phyloP scores from a whole-genome alignment of 2,888 invertebrate genomes.

The Lasioglossum pauxillum region DNA sequence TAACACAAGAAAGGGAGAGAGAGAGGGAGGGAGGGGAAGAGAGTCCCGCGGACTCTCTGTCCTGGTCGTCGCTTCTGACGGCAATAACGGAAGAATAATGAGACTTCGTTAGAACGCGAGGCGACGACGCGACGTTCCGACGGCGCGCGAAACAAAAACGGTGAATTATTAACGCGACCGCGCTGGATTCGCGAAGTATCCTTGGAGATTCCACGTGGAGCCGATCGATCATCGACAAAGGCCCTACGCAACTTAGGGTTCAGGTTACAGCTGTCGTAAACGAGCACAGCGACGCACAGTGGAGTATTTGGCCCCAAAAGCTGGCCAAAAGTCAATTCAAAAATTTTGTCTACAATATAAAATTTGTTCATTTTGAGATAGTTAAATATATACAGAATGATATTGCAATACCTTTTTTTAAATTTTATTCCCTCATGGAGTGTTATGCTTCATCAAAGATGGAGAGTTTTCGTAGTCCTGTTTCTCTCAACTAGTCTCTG shows the following conservation, averaged over 20 bases:
- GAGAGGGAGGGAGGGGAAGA: not conserved
- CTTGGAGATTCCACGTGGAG: conserved; percentile 26
- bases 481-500: too few relatives aligned
- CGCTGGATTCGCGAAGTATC: conserved; percentile 21
- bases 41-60: not conserved
- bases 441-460: too few relatives aligned
- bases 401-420: too few relatives aligned
- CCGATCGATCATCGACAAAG: conserved; percentile 34
- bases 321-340: too few relatives aligned
- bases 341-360: too few relatives aligned
- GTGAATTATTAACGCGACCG: conserved; percentile 32
- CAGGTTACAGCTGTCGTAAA: not conserved
- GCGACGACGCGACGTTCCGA: not conserved
- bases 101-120: conserved; percentile 9
- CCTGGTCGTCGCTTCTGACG: conserved; percentile 18
- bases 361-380: too few relatives aligned
- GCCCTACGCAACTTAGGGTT: not conserved
- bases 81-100: conserved; percentile 60
- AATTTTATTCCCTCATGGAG: too few relatives aligned
- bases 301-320: too few relatives aligned
- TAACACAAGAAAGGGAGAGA: conserved; percentile 21
- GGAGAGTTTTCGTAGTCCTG: too few relatives aligned
- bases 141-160: conserved; percentile 17
- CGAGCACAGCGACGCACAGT: not conserved
- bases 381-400: too few relatives aligned